Evolutionary conservation across 2,113 vertebrate genomes (phyloP).

Genomic region (Asarcornis scutulata): DNA sequence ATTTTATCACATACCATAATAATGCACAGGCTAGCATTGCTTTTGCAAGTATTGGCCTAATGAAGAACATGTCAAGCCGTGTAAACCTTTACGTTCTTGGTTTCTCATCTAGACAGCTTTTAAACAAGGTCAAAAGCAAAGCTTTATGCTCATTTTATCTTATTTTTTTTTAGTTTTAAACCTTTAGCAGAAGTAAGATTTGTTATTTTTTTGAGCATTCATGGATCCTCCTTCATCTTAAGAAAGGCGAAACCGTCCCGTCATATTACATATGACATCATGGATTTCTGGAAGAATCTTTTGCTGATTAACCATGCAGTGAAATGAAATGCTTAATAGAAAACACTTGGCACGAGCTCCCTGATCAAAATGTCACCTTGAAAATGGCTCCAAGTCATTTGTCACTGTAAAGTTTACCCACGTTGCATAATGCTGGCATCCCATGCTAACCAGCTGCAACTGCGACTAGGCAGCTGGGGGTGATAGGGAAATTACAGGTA

Average conservation of each 20-base stretch:
- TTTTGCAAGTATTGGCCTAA: slow-evolving; percentile 68
- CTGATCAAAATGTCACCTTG: slow-evolving; percentile 70
- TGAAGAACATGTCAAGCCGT: slow-evolving; percentile 49
- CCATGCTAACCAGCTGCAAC: not conserved
- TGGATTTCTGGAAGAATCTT: slow-evolving; percentile 42
- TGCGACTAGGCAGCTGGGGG: not conserved
- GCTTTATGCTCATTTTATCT: not conserved
- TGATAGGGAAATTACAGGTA: slow-evolving; percentile 40
- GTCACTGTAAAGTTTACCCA: slow-evolving; percentile 40
- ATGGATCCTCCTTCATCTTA: not conserved
- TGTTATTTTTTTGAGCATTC: slow-evolving; percentile 8
- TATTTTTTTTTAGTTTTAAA: slow-evolving; percentile 21
- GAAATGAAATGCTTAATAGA: slow-evolving; percentile 60
- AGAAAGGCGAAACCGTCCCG: slow-evolving; percentile 6
- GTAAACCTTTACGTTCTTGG: slow-evolving; percentile 41
- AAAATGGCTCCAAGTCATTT: slow-evolving; percentile 43
- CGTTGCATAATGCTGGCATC: not conserved
- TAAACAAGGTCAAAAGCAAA: slow-evolving; percentile 51
- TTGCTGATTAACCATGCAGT: slow-evolving; percentile 60
- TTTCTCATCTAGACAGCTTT: slow-evolving; percentile 45
- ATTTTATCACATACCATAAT: slow-evolving; percentile 71
- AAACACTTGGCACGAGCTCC: slow-evolving; percentile 59
- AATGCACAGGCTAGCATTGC: slow-evolving; percentile 26
- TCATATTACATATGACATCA: slow-evolving; percentile 17
- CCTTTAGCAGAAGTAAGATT: slow-evolving; percentile 22